phyloP scores from a whole-genome alignment of 2,888 invertebrate species.

The Tolmerus cingulatus region DNA sequence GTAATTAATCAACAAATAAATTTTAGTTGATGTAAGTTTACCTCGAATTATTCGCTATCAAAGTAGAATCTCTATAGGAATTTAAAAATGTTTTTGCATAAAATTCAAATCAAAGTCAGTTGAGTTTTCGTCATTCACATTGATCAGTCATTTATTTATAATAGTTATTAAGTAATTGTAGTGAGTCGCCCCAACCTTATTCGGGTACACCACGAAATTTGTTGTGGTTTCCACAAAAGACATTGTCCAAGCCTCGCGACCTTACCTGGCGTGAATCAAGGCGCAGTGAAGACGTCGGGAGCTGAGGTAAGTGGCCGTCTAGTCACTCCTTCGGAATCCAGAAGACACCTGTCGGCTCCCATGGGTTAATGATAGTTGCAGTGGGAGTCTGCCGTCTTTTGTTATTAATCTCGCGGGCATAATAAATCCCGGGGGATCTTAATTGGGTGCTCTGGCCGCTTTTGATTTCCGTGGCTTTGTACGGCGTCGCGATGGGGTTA shows the following conservation, averaged over 20 bases:
- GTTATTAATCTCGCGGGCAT: background rate
- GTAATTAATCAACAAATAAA: too few relatives aligned
- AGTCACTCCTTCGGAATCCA: background rate
- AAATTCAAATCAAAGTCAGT: too few relatives aligned
- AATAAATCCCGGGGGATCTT: background rate
- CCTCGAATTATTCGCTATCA: too few relatives aligned
- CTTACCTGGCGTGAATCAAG: background rate
- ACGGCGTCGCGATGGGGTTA: background rate
- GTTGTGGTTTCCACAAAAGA: background rate
- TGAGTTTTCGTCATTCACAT: too few relatives aligned
- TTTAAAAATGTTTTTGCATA: too few relatives aligned
- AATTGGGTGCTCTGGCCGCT: constrained; percentile 1
- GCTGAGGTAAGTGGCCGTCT: background rate
- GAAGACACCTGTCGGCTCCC: constrained; percentile 16
- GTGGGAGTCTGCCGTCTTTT: constrained; percentile 17
- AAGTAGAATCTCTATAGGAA: too few relatives aligned
- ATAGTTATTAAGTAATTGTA: background rate
- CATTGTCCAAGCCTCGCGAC: background rate
- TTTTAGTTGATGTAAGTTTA: too few relatives aligned
- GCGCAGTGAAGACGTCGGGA: background rate
- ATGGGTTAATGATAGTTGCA: background rate
- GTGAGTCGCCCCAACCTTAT: background rate
- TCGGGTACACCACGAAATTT: background rate
- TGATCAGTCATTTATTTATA: too few relatives aligned
- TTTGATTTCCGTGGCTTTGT: constrained; percentile 3